Evolutionary conservation across 2,797 vertebrate species (phyloP).

Genomic region (Lates japonicus): DNA sequence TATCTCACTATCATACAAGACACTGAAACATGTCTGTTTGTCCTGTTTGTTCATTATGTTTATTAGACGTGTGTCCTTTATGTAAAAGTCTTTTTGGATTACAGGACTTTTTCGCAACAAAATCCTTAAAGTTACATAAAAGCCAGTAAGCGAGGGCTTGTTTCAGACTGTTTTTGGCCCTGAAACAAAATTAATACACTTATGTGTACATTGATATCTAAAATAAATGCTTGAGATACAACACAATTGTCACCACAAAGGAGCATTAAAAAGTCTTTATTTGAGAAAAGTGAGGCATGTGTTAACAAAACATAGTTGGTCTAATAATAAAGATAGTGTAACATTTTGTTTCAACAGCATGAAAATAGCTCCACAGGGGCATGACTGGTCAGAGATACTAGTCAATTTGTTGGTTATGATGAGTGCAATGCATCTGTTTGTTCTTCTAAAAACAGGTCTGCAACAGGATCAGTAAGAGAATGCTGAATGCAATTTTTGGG

Average conservation of each 20-base stretch:
- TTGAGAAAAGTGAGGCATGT: conserved; percentile 53
- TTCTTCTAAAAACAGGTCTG: conserved; percentile 8
- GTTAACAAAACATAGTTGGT: conserved; percentile 40
- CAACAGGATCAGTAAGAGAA: conserved; percentile 42
- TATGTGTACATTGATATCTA: neutral
- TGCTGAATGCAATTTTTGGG: conserved; percentile 30
- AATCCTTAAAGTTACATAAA: neutral
- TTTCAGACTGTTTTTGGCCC: neutral
- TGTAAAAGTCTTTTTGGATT: neutral
- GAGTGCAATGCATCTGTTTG: conserved; percentile 16
- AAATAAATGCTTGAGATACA: neutral
- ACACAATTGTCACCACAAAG: too few species aligned
- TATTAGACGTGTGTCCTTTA: neutral
- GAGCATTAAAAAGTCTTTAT: conserved; percentile 47
- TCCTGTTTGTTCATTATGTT: neutral
- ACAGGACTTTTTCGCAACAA: neutral
- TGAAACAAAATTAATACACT: too few species aligned
- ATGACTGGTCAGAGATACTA: neutral
- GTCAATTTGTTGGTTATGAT: conserved; percentile 24
- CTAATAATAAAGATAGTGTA: conserved; percentile 23
- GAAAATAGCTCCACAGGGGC: conserved; percentile 6
- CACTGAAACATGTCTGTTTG: neutral
- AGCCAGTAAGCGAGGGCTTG: neutral
- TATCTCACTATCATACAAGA: neutral
- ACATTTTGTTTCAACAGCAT: conserved; percentile 23